Base-by-base conservation (phyloP, 2,797 vertebrate genomes). In the Cichlasoma orientale region DNA sequence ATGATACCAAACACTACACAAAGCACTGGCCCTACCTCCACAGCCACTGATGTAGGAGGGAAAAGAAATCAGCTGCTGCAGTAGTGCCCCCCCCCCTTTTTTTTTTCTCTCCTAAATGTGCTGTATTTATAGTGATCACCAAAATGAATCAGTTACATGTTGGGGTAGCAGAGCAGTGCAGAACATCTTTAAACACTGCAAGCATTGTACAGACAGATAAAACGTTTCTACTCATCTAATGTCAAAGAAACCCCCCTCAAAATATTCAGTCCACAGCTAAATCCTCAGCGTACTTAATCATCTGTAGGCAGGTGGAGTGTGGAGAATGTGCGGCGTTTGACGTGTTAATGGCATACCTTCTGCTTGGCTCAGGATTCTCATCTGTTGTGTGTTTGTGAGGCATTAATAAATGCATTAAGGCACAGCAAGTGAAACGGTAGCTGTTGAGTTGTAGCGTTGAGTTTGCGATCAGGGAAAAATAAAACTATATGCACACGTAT, bases 321-420 rank as follows among this genome's bases (percentile, higher is more conserved):
- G 72, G 52, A 56, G 70, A 53, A 81, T 82, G 83, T 85, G 79
- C 12, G 13, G 59, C 54, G 71, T 56, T 78, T 7, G 56, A 75
- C 57, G 74, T 75, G 57, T 78, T 80, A 57, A 82, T 75, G 85
- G 82, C 77, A 70, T 87, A 87, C 87, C 90, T 84, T 91, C 72
- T 50, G 83, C 82, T 86, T 75, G 78, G 74, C 76, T 52, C 77
- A 76, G 71, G 56, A 12, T 78, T 86, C 74, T 88, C 58, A 72
- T 88, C 82, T 78, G 81, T 79, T 56, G 84, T 89, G 84, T 89
- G 86, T 89, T 86, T 84, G 91, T 91, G 89, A 93, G 84, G 90
- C 91, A 91, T 93, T 92, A 70, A 86, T 90, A 87, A 90, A 95
- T 93, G 92, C 90, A n/a, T 93, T 96, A 96, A 96, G 96, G 95